phyloP scores from a whole-genome alignment of 37 sponge, comb jelly and placozoan species.

The Bolinopsis microptera region DNA sequence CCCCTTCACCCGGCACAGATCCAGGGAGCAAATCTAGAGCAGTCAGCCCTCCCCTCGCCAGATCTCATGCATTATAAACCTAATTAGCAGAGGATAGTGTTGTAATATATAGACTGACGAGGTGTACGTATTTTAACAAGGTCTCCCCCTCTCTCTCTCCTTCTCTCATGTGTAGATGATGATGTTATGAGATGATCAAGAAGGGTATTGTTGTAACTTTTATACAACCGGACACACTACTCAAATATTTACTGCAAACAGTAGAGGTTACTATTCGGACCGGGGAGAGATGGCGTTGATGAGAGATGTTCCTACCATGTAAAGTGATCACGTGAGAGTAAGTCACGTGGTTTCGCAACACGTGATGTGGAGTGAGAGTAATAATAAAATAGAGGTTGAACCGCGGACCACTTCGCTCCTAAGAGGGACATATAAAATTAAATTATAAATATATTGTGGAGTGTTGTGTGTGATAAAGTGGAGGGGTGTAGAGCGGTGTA shows the following conservation, averaged over 20 bases:
- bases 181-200: neutral
- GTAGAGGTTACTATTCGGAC: neutral
- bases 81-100: neutral
- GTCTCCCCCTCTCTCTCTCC: neutral
- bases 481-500: neutral
- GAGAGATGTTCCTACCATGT: neutral
- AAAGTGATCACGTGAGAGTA: neutral
- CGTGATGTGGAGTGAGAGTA: neutral
- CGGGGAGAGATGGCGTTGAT: neutral
- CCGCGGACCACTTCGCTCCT: neutral
- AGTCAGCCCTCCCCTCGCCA: neutral
- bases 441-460: slow-evolving; percentile 19
- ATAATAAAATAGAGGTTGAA: neutral
- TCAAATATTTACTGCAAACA: neutral
- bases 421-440: neutral
- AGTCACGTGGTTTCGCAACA: neutral
- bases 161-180: neutral
- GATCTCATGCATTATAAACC: neutral
- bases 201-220: neutral
- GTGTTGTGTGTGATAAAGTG: neutral
- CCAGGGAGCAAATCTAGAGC: neutral
- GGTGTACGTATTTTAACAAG: neutral
- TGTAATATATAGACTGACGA: neutral
- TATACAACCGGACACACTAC: neutral
- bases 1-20: neutral